A percentile compares a stretch with the other conserved stretches of the same genome.
phyloP scores from a whole-genome alignment of 2,888 invertebrate genomes.

The Neria commutata region DNA sequence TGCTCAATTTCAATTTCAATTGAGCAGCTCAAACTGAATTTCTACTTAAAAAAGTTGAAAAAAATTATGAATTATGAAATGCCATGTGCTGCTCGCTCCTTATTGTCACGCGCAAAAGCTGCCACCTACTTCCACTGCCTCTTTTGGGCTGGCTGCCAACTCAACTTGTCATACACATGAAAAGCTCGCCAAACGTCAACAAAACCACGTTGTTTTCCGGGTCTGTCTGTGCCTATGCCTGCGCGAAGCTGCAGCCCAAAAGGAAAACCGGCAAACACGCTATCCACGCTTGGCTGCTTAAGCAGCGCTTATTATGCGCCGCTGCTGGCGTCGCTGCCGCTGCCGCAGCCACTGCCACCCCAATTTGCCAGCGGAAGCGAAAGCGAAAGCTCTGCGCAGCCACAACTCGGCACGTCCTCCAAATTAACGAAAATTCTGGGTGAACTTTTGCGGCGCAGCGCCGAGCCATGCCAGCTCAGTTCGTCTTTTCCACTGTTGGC shows the following conservation, averaged over 20 bases:
- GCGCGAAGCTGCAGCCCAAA: not conserved
- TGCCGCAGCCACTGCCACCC: slow-evolving; percentile 1
- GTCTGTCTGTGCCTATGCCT: no score
- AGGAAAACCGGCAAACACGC: not conserved
- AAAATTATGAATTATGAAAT: no score
- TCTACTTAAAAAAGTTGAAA: no score
- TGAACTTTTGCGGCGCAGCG: slow-evolving; percentile 23
- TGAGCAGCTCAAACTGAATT: no score
- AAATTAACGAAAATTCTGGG: slow-evolving; percentile 19
- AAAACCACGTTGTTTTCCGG: not conserved
- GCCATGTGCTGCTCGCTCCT: no score
- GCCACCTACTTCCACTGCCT: no score
- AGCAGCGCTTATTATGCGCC: not conserved
- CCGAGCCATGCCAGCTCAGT: slow-evolving; percentile 21
- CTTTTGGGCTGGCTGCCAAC: not conserved
- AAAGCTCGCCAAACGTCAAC: not conserved
- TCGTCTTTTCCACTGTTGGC: slow-evolving; percentile 25
- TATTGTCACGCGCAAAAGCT: no score
- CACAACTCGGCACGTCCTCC: slow-evolving; percentile 19
- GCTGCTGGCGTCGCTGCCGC: slow-evolving; percentile 12
- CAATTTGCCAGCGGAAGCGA: no score
- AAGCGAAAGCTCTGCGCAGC: slow-evolving; percentile 22
- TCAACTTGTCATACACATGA: not conserved
- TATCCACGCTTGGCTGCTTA: not conserved
- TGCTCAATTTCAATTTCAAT: no score